Base-by-base conservation (phyloP, 2,797 vertebrate species). In the Loriculus beryllinus region DNA sequence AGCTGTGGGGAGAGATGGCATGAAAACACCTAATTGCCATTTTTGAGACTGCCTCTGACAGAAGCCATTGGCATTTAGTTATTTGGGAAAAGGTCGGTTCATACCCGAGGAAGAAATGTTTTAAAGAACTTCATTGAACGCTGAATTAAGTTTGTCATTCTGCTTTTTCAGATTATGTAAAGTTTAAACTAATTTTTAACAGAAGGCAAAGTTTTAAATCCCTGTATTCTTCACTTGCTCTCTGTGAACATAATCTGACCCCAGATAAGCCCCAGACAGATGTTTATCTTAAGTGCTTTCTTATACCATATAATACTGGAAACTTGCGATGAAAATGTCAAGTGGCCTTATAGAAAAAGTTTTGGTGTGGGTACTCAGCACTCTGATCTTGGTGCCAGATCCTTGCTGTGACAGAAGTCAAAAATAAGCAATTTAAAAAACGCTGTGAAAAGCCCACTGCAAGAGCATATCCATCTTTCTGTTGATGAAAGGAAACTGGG, bases 101-200 rank as follows among this genome's bases (percentile, higher is more conserved):
- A 33, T 93, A 95, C 94, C 78, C 64, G 33, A 64, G 88, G 94
- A 93, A 82, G 83, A 90, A 93, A 68, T 90, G 20, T 84, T 78
- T 95, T 60, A 49, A 90, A 68, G 43, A 70, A 74, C 51, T 80
- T 56, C 54, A 25, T 68, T 69, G 80, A 42, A 93, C 57, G 72
- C 57, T 92, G 93, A 69, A 94, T 93, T 86, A 65, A 91, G 60
- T 92, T 96, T 95, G 90, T 95, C 84, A 65, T 92, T 84, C 82
- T 82, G 83, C 33, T 96, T 96, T 92, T 84, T 67, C 25, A 12
- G 71, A 92, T 95, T 95, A 96, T 35, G 47, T 93, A 77, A 95
- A 94, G 67, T 92, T 95, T 74, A 60, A 74, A 74, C 43, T 93
- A 95, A 77, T 77, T 92, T 96, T 90, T 72, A 93, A 42, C 67